Evolutionary conservation across 2,113 vertebrate species (phyloP).

Genomic region (Rissa tridactyla): DNA sequence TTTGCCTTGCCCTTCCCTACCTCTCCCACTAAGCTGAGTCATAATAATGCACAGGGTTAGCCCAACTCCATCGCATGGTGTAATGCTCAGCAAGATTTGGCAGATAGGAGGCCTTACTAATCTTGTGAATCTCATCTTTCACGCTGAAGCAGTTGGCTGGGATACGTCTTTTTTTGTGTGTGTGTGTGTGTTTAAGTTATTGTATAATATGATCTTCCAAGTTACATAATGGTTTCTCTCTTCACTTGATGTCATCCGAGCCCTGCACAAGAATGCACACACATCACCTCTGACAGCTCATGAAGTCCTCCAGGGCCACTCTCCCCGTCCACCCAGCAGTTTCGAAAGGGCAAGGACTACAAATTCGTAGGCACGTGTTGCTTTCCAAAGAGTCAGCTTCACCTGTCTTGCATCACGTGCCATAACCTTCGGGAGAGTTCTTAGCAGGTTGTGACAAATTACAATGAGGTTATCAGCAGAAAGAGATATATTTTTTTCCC

Average conservation of each 20-base stretch:
- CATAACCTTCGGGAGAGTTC: background rate
- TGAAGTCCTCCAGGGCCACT: background rate
- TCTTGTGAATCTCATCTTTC: slow-evolving; percentile 28
- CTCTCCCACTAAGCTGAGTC: slow-evolving; percentile 55
- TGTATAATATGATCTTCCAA: slow-evolving; percentile 1
- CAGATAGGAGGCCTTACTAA: slow-evolving; percentile 20
- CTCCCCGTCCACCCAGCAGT: background rate
- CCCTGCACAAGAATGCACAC: background rate
- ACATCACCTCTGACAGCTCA: background rate
- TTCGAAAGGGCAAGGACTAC: background rate
- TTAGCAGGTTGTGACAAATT: background rate
- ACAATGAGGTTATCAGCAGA: background rate
- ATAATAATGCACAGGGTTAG: background rate
- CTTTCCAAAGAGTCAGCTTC: background rate
- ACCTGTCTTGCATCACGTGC: background rate
- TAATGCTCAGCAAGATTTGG: slow-evolving; percentile 58
- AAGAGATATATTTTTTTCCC: background rate
- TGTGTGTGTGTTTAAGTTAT: background rate
- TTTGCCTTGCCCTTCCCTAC: slow-evolving; percentile 57
- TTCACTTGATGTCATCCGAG: background rate
- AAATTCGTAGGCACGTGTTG: rapidly evolving
- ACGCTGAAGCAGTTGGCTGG: background rate
- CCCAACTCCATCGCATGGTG: background rate
- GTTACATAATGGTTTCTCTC: slow-evolving; percentile 36
- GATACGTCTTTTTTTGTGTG: background rate